Percentiles rank a stretch among this genome's conserved stretches.
Evolutionary conservation across 2,113 vertebrate genomes (phyloP).

Genomic region (Zeus faber): DNA sequence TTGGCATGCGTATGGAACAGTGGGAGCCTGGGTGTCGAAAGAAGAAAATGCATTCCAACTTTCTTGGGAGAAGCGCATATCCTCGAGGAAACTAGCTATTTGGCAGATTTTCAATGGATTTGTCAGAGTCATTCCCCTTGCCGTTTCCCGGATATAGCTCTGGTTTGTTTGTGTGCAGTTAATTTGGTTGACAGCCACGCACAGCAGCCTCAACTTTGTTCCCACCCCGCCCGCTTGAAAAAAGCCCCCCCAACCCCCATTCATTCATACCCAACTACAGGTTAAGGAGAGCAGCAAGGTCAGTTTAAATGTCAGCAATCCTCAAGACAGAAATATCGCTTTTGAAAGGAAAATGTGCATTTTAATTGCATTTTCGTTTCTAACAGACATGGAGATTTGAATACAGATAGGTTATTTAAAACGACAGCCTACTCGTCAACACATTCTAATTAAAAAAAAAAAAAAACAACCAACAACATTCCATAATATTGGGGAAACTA

Average conservation of each 20-base stretch:
- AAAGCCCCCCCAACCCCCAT: conserved; percentile 17
- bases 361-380: too few species aligned
- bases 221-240: too few species aligned
- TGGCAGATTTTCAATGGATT: conserved; percentile 38
- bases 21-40: not conserved
- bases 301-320: too few species aligned
- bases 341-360: too few species aligned
- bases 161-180: conserved; percentile 27
- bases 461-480: not conserved
- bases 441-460: too few species aligned
- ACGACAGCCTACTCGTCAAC: too few species aligned
- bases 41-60: conserved; percentile 17
- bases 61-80: conserved; percentile 20
- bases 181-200: conserved; percentile 34
- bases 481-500: not conserved
- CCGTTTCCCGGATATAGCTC: conserved; percentile 15
- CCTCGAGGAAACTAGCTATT: conserved; percentile 22
- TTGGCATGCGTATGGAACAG: conserved; percentile 3
- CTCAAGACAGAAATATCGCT: too few species aligned
- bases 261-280: not conserved
- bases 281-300: too few species aligned
- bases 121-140: conserved; percentile 21
- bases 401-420: too few species aligned
- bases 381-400: too few species aligned
- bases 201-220: not conserved